These are phyloP conservation scores for Danio jaintianensis DNA, from an alignment of 2,797 vertebrate genomes.

Conservation along the genomic window DNA sequence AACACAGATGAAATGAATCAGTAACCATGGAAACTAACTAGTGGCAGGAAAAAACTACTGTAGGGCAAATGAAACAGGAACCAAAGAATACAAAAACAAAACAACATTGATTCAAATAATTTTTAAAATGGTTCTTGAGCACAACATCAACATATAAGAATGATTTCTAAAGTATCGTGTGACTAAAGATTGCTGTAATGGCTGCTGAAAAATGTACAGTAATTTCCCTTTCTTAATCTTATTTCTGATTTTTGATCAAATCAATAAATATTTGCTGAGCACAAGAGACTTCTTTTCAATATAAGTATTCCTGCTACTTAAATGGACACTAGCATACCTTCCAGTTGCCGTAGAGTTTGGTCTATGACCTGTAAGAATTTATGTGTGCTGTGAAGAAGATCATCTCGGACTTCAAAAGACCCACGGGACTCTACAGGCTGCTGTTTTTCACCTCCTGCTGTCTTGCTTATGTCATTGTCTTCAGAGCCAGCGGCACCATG, in stretches of 20 bases:
- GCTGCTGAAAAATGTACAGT: not conserved
- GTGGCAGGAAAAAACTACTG: no score
- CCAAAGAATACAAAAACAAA: no score
- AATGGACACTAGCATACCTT: conserved; percentile 67
- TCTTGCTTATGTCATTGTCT: conserved; percentile 4
- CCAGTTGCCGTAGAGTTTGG: conserved; percentile 77
- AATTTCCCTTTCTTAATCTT: not conserved
- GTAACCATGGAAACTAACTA: no score
- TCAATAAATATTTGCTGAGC: not conserved
- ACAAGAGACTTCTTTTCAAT: not conserved
- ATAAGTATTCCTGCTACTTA: not conserved
- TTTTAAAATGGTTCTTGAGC: not conserved
- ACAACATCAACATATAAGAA: not conserved
- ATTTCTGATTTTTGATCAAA: not conserved
- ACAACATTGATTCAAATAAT: not conserved
- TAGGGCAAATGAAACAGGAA: no score
- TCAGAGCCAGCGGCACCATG: conserved; percentile 37
- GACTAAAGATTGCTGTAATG: not conserved
- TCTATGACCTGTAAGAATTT: conserved; percentile 79
- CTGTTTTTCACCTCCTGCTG: not conserved
- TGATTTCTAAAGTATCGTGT: not conserved
- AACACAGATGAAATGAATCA: no score
- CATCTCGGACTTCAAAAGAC: conserved; percentile 70
- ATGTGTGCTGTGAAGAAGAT: conserved; percentile 80
- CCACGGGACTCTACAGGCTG: conserved; percentile 59